A percentile compares a stretch with the other conserved stretches of the same genome.
Conservation (phyloP, 2,797 vertebrate species). For the Amblyraja radiata region DNA sequence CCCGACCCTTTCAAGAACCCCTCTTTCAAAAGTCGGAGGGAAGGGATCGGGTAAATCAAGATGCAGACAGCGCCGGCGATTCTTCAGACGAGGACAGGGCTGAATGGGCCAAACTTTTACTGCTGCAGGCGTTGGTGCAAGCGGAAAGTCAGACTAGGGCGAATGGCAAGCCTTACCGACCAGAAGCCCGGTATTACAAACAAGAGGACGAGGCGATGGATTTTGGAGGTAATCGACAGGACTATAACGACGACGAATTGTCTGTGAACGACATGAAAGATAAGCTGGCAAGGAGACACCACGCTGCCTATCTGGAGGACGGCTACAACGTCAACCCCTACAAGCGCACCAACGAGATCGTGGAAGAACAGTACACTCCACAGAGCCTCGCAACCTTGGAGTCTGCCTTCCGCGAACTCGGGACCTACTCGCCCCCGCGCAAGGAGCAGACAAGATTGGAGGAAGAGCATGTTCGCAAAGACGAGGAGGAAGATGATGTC, state of each 20-base stretch:
- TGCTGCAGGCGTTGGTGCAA: slow-evolving; percentile 75
- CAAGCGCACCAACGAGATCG: slow-evolving; percentile 88
- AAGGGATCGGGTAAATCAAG: slow-evolving; percentile 56
- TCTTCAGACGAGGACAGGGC: slow-evolving; percentile 67
- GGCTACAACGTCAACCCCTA: slow-evolving; percentile 69
- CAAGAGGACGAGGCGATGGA: slow-evolving; percentile 53
- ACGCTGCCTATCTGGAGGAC: slow-evolving; percentile 69
- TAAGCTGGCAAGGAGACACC: slow-evolving; percentile 62
- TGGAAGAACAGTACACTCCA: slow-evolving; percentile 87
- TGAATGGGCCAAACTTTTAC: slow-evolving; percentile 74
- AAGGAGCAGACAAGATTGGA: slow-evolving; percentile 65
- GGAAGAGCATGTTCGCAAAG: slow-evolving; percentile 68
- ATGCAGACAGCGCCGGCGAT: slow-evolving; percentile 58
- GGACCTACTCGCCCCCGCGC: slow-evolving; percentile 64
- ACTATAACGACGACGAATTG: slow-evolving; percentile 73
- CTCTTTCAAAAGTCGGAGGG: slow-evolving; percentile 55
- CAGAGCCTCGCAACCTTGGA: slow-evolving; percentile 88
- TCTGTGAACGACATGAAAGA: slow-evolving; percentile 50
- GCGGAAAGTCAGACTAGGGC: slow-evolving; percentile 65
- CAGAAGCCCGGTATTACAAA: slow-evolving; percentile 54
- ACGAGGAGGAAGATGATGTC: slow-evolving; percentile 69
- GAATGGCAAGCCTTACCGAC: slow-evolving; percentile 59
- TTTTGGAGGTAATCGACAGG: slow-evolving; percentile 47
- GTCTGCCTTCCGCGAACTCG: slow-evolving; percentile 86
- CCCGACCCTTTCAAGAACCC: slow-evolving; percentile 55